Percentiles rank a stretch among this genome's conserved stretches.
These are phyloP conservation scores for Phataginus tricuspis DNA, from an alignment of 2,797 vertebrate species.

Conservation along the genomic window DNA sequence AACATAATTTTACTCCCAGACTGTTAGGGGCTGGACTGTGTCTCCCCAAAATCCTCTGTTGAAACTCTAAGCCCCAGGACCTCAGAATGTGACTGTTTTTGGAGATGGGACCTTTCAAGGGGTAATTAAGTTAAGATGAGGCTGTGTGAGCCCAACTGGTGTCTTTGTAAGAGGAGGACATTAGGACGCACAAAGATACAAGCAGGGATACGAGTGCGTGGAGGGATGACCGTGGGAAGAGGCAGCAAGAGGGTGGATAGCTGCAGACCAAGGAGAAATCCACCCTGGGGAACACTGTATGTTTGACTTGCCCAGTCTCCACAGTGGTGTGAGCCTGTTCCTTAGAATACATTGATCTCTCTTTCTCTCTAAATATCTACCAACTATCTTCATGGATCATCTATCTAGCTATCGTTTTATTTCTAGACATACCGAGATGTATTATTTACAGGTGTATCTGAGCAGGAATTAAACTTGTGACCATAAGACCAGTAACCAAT, in stretches of 20 bases:
- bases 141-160: rapidly evolving
- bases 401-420: not conserved
- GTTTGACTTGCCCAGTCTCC: not conserved
- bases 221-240: not conserved
- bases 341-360: not conserved
- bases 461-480: not conserved
- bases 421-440: not conserved
- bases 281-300: not conserved
- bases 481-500: not conserved
- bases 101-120: not conserved
- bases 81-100: not conserved
- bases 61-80: not conserved
- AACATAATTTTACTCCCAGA: not conserved
- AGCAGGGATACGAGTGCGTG: not conserved
- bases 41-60: not conserved
- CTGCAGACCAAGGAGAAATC: not conserved
- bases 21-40: not conserved
- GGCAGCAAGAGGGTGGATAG: not conserved
- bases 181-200: not conserved
- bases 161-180: not conserved
- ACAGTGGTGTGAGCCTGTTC: not conserved
- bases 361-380: not conserved
- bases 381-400: too few relatives aligned
- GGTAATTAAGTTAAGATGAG: not conserved
- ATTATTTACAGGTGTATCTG: not conserved